Evolutionary conservation across 1,140 invertebrate species (phyloP).

Genomic region (Araneus ventricosus): DNA sequence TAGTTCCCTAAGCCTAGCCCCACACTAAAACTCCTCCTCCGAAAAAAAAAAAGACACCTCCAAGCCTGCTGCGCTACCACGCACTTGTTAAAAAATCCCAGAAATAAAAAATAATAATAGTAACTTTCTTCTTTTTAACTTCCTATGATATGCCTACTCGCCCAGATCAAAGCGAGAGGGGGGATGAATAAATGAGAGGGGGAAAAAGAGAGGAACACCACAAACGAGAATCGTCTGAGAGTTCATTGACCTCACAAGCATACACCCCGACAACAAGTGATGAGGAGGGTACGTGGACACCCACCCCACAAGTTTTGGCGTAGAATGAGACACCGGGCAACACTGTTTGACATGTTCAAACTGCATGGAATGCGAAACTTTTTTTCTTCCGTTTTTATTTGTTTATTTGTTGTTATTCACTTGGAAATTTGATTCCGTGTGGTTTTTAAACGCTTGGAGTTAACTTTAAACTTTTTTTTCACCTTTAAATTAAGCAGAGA

Average conservation of each 20-base stretch:
- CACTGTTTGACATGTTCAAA: conserved; percentile 48
- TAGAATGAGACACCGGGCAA: conserved; percentile 39
- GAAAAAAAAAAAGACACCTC: neutral
- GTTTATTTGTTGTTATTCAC: conserved; percentile 18
- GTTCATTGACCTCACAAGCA: conserved; percentile 50
- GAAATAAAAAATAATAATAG: neutral
- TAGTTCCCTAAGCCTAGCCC: neutral
- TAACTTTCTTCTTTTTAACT: conserved; percentile 18
- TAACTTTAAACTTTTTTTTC: neutral
- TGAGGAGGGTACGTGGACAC: conserved; percentile 28
- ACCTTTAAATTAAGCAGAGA: neutral
- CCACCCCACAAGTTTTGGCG: conserved; percentile 18
- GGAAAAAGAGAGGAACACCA: conserved; percentile 50
- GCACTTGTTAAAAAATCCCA: neutral
- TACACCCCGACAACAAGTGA: conserved; percentile 63
- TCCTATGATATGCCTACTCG: conserved; percentile 51
- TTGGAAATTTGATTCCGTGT: conserved; percentile 39
- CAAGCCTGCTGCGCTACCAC: neutral
- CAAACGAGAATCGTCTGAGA: conserved; percentile 48
- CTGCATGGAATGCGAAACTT: conserved; percentile 5
- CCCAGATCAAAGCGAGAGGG: conserved; percentile 36
- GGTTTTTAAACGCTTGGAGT: conserved; percentile 21
- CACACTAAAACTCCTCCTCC: neutral
- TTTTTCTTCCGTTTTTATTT: neutral
- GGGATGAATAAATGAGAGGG: conserved; percentile 42